phyloP scores from a whole-genome alignment of 2,888 invertebrate genomes.

The Pocota personata region DNA sequence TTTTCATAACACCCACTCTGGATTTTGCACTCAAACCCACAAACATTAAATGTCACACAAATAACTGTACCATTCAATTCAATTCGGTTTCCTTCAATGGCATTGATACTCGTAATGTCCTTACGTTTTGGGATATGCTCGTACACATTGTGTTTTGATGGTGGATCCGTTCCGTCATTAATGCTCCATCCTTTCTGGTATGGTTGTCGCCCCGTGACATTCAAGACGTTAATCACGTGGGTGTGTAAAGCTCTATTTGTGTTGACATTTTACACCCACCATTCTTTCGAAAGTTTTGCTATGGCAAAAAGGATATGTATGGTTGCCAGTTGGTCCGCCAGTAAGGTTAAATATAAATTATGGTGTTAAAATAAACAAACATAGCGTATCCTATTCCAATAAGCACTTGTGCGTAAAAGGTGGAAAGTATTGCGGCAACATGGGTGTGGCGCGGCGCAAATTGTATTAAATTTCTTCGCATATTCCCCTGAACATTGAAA shows the following conservation, averaged over 20 bases:
- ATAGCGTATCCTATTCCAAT: neutral
- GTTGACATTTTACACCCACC: conserved; percentile 18
- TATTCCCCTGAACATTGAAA: neutral
- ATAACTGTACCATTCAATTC: conserved; percentile 21
- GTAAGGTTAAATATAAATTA: conserved; percentile 7
- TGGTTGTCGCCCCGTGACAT: conserved; percentile 22
- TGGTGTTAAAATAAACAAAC: conserved; percentile 22
- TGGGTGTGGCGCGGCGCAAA: neutral
- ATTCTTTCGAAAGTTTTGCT: neutral
- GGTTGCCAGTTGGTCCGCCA: neutral
- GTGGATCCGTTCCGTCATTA: conserved; percentile 12
- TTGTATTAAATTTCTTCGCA: neutral
- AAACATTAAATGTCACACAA: neutral
- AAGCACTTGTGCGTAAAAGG: neutral
- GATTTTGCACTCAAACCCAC: conserved; percentile 9
- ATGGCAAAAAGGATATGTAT: neutral
- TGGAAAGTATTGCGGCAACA: neutral
- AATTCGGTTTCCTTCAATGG: conserved; percentile 4
- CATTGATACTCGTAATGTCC: conserved; percentile 2
- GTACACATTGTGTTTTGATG: neutral
- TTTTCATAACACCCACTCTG: conserved; percentile 28
- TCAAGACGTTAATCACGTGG: conserved; percentile 45
- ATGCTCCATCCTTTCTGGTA: conserved; percentile 10
- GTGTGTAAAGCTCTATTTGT: conserved; percentile 17
- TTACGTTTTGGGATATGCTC: neutral